phyloP scores from a whole-genome alignment of 2,113 vertebrate genomes.

The Chinchilla lanigera region DNA sequence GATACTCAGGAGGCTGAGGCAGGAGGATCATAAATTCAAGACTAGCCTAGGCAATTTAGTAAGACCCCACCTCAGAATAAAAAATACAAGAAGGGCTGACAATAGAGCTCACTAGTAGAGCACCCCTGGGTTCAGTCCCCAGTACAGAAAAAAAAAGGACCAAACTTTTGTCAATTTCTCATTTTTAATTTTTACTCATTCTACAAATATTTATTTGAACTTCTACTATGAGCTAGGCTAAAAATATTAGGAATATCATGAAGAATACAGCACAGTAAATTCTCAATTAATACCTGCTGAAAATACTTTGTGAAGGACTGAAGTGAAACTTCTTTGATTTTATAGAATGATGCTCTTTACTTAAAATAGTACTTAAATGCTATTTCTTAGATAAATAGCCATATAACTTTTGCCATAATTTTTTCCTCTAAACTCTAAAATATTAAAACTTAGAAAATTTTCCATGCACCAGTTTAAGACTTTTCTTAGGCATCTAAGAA shows the following conservation, averaged over 20 bases:
- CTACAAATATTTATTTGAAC: not conserved
- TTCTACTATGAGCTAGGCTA: not conserved
- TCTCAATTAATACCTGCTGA: conserved; percentile 16
- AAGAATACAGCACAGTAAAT: not conserved
- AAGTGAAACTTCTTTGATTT: conserved; percentile 21
- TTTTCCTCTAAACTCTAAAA: conserved; percentile 3
- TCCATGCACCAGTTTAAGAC: not conserved
- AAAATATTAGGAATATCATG: not conserved
- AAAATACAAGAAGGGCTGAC: not conserved
- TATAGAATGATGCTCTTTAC: not conserved
- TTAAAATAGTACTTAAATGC: not conserved
- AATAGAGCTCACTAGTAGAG: not conserved
- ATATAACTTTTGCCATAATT: not conserved
- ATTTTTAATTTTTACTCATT: conserved; percentile 51
- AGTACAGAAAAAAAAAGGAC: not conserved
- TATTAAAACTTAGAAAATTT: not conserved
- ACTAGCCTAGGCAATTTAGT: not conserved
- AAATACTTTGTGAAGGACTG: conserved; percentile 6
- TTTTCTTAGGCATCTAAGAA: not conserved
- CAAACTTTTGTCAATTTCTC: conserved; percentile 31
- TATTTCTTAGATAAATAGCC: not conserved
- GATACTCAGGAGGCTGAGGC: too few species aligned
- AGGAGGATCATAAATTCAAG: not conserved
- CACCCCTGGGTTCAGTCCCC: not conserved
- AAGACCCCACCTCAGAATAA: not conserved